These are phyloP conservation scores for Aspiorhynchus laticeps DNA, from an alignment of 2,113 vertebrate species.

Conservation along the genomic window DNA sequence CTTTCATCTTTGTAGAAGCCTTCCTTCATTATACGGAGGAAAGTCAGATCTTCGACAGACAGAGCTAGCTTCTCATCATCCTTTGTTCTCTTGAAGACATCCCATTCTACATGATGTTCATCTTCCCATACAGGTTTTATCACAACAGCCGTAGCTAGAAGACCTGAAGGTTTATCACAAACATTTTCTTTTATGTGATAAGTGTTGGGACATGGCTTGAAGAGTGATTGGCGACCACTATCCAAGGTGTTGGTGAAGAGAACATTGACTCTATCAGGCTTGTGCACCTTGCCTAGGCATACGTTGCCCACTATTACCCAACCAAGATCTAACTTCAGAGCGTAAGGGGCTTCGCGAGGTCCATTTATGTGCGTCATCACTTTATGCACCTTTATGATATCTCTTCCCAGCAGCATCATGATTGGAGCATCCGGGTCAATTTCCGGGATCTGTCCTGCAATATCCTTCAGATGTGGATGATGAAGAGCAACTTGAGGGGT, in stretches of 20 bases:
- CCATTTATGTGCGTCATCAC: background rate
- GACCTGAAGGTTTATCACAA: background rate
- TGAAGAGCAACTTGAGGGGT: background rate
- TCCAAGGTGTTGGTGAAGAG: background rate
- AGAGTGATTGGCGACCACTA: constrained; percentile 18
- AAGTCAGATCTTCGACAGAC: constrained; percentile 6
- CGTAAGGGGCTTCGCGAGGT: background rate
- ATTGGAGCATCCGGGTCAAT: background rate
- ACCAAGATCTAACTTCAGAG: constrained; percentile 28
- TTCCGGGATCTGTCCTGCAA: background rate
- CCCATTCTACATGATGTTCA: background rate
- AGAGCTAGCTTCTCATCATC: background rate
- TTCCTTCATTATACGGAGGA: constrained; percentile 8
- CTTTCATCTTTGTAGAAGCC: constrained; percentile 36
- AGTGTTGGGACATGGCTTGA: background rate
- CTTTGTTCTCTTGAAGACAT: constrained; percentile 6
- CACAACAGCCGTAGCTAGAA: background rate
- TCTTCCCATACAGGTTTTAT: background rate
- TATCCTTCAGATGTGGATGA: background rate
- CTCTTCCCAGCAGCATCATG: constrained; percentile 8
- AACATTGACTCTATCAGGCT: background rate
- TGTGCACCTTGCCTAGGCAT: constrained; percentile 33
- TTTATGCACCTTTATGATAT: constrained; percentile 25
- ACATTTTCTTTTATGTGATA: background rate
- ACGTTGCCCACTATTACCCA: constrained; percentile 39